Base-by-base conservation (phyloP, 2,888 invertebrate species). In the Petrolisthes cinctipes region DNA sequence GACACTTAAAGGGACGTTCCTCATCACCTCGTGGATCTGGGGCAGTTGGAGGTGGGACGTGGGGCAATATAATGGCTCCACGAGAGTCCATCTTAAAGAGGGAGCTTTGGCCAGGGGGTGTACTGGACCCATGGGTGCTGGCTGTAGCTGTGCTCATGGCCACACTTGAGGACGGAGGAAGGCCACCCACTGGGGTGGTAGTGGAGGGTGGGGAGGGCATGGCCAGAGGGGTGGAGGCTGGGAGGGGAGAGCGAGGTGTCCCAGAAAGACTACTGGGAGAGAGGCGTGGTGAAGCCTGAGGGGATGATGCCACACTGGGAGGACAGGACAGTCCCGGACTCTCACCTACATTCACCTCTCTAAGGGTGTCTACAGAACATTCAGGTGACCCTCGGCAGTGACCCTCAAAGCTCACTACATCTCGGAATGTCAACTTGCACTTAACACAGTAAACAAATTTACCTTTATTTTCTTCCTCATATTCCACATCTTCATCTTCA, bases 1-100 rank as follows among this genome's bases (percentile, higher is more conserved):
- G 91, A 79, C 91, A 91, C 83, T 89, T 89, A 87, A 90, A 90
- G 51, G 90, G 90, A 54, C 89, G 89, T 73, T 90, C 90, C 81
- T 90, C 90, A 23, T 90, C 90, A 61, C 84, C 88, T n/a, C 88
- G 78, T 23, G 85, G 54, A 53, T 88, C 87, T 37, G 87, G 37
- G 20, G 81, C 66, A 5, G 84, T 66, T 53, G 87, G 75, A 23
- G 83, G 87, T 53, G 84, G 75, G 53, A 76, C 82, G 73, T 84
- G 84, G 57, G 87, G 75, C 53, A 88, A 76, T 79, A 88, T 83
- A 11, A 88, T 6, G 61, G 84, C 87, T 76, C 87, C 87, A 20
- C 87, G 23, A 51, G 87, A 73, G 23, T 88, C 87, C 57, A 88
- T 66, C 80, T 88, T 88, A 71, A 88, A 84, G 23, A 88, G 53